phyloP scores from a whole-genome alignment of 2,888 invertebrate species.

The Teinopalpus imperialis region DNA sequence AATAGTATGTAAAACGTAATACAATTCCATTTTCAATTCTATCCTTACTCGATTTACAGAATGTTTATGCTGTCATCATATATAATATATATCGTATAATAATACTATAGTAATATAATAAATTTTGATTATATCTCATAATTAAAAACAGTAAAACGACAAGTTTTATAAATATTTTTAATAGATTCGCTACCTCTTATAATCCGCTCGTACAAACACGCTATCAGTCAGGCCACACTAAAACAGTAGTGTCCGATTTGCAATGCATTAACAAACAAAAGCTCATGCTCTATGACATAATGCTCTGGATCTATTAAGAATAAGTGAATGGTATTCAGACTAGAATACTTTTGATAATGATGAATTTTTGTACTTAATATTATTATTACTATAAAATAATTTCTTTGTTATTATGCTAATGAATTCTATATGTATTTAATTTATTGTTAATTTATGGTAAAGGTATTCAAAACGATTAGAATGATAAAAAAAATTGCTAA shows the following conservation, averaged over 20 bases:
- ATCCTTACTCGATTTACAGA: too few relatives aligned
- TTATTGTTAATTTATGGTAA: background rate
- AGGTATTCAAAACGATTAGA: background rate
- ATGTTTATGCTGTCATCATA: too few relatives aligned
- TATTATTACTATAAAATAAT: background rate
- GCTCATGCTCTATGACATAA: constrained; percentile 26
- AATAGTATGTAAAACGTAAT: too few relatives aligned
- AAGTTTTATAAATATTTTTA: too few relatives aligned
- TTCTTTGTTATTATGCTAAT: background rate
- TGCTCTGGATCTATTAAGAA: constrained; percentile 20
- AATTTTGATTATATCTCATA: too few relatives aligned
- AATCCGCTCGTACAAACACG: constrained; percentile 8
- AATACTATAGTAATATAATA: too few relatives aligned
- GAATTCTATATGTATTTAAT: background rate
- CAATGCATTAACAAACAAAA: constrained; percentile 27
- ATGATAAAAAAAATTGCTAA: background rate
- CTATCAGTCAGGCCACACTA: background rate
- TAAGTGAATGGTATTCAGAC: constrained; percentile 20
- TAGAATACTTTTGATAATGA: background rate
- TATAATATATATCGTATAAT: too few relatives aligned
- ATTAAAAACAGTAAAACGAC: too few relatives aligned
- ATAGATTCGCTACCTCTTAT: too few relatives aligned
- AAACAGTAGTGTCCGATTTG: constrained; percentile 21
- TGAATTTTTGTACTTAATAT: background rate
- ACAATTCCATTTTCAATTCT: too few relatives aligned